Evolutionary conservation across 2,113 vertebrate species (phyloP), one percentile per base, ranked within the genome.

Genomic region (western clawed frog (Xenopus tropicalis)): DNA sequence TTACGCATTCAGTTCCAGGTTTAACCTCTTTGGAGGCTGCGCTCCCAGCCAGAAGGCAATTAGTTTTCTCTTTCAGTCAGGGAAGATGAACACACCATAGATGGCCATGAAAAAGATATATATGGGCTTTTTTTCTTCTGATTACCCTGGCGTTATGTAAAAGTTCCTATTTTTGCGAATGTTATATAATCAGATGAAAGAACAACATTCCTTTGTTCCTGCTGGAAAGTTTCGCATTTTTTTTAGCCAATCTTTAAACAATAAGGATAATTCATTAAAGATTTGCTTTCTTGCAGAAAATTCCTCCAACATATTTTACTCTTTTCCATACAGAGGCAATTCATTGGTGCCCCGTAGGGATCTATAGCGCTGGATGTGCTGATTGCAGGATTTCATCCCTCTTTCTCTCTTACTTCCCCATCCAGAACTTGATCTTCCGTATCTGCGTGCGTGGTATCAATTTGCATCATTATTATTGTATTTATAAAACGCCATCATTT

Each of bases 111-210:
- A 58, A 74, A 61, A 70, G 59, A 67, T 19, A 29, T 25, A 17
- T 29, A 29, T 29, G 25, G 29, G 9, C 1, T 17, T 61, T 59
- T 67, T 67, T 59, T 23, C 29, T 7, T 46, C 58, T 12, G 12
- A 24, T 17, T 13, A 23, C 66, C 64, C 72, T 46, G 52, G 63
- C 59, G 72, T 61, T 67, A 11, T 21, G 21, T 43, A 61, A 74
- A 74, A 74, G 71, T 73, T 59, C 46, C 63, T 73, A 73, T 73
- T 73, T 73, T 73, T 46, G 71, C 14, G 10, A 48, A 66, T n/a
- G 22, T 74, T 66, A 58, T 67, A 74, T 67, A 74, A 74, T 74
- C 72, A 74, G 72, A 74, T 74, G 72, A 74, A 59, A 67, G 17
- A 59, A 48, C 54, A 51, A 14, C 63, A 74, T 74, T 74, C 72